Base-by-base conservation (phyloP, 2,113 vertebrate species). In the Uria aalge region DNA sequence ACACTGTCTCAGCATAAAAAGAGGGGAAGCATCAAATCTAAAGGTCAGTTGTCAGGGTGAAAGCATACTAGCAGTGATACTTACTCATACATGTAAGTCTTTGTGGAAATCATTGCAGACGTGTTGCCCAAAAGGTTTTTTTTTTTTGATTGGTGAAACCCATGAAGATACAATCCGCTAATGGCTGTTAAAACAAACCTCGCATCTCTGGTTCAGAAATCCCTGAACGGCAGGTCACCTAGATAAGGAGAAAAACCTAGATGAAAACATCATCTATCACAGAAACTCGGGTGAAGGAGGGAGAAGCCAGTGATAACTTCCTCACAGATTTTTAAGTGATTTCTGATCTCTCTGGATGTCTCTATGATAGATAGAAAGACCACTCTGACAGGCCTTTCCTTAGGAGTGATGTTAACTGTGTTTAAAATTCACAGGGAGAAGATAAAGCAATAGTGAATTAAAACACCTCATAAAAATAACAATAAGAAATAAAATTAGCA, bases 11-110 rank as follows among this genome's bases (percentile, higher is more conserved):
- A 50, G 11, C 76, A 24, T 3, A 50, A 67, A 88, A 75, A 0
- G 12, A 43, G 9, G 9, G 24, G 9, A 68, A 20, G 62, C 48
- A 60, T 24, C 29, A 74, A 90, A 29, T 34, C 24, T 67, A 85
- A 79, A 26, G 3, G 29, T 68, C 19, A 27, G 8, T 14, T 79
- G 8, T 47, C 30, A 77, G 29, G 27, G 7, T 45, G 27, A 63
- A 91, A 77, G 17, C 17, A 43, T 56, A 32, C 1, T 5, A 60
- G 40, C 12, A 10, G 7, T 0, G 0, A 32, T n/a, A 50, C 5
- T 63, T 76, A 52, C 6, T 47, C 27, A 32, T 19, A 38, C 3
- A 6, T 34, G 11, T 41, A 72, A 89, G 27, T 50, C 32, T 85
- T 60, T 38, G 34, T 52, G 34, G 57, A 93, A 91, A 52, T 69